phyloP scores from a whole-genome alignment of 2,797 vertebrate species.

The Lacerta agilis region DNA sequence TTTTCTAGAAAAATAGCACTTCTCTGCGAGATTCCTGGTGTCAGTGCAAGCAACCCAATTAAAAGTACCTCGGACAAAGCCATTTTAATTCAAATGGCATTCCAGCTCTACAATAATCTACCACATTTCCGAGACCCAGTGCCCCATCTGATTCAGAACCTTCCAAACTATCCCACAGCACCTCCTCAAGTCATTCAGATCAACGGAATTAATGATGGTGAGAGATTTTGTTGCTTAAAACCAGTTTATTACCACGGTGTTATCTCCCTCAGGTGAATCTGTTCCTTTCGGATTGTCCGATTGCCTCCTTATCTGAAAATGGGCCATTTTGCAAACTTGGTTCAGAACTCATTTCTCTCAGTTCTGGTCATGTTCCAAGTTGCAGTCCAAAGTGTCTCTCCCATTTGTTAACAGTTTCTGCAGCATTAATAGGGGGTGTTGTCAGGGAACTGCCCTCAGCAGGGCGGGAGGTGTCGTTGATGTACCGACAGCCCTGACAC shows the following conservation, averaged over 20 bases:
- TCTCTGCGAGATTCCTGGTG: conserved; percentile 8
- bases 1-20: no score
- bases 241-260: background rate
- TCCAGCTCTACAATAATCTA: background rate
- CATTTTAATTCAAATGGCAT: conserved; percentile 35
- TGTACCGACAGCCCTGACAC: no score
- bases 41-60: conserved; percentile 24
- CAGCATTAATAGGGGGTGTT: no score
- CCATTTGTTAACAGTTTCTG: no score
- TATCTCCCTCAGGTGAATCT: background rate
- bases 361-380: no score
- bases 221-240: background rate
- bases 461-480: no score
- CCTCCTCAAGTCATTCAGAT: conserved; percentile 17
- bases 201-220: conserved; percentile 46
- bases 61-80: conserved; percentile 40
- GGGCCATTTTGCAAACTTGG: no score
- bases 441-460: no score
- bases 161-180: background rate
- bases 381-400: no score
- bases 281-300: background rate
- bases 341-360: background rate
- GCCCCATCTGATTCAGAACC: background rate
- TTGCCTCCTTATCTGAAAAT: background rate
- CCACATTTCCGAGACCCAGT: background rate